Conservation (phyloP, 1,140 invertebrate genomes). For the Gonatopus flavifemur region DNA sequence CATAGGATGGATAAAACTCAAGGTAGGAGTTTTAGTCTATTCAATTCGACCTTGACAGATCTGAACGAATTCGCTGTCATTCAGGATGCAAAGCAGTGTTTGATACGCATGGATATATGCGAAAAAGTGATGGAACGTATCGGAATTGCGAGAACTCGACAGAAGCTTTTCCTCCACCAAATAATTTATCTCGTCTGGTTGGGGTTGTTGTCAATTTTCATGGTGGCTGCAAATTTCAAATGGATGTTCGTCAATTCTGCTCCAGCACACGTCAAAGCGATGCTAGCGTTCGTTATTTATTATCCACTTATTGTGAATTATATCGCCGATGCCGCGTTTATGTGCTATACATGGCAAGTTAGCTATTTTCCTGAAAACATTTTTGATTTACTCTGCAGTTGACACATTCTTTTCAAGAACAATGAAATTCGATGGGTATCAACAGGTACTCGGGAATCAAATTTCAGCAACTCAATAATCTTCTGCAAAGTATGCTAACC, state of each 20-base stretch:
- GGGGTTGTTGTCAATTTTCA: not conserved
- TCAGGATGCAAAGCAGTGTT: conserved; percentile 8
- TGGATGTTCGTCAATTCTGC: not conserved
- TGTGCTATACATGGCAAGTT: conserved; percentile 23
- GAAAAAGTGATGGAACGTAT: conserved; percentile 20
- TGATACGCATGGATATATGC: conserved; percentile 9
- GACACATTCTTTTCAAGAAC: not conserved
- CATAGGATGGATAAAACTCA: too few species aligned
- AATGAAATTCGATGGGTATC: not conserved
- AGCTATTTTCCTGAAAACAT: not conserved
- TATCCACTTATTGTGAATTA: conserved; percentile 8
- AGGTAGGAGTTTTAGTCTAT: too few species aligned
- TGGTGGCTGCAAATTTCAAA: not conserved
- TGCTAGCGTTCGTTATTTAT: not conserved
- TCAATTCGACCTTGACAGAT: too few species aligned
- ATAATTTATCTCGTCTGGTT: not conserved
- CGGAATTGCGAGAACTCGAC: conserved; percentile 14
- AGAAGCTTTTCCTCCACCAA: not conserved
- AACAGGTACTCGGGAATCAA: conserved; percentile 13
- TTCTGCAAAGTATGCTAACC: conserved; percentile 14
- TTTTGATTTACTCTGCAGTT: not conserved
- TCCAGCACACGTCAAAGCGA: not conserved
- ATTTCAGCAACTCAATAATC: conserved; percentile 21
- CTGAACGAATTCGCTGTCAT: too few species aligned
- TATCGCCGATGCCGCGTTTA: conserved; percentile 19